These are phyloP conservation scores for Strix aluco DNA, from an alignment of 2,113 vertebrate genomes.

Conservation along the genomic window DNA sequence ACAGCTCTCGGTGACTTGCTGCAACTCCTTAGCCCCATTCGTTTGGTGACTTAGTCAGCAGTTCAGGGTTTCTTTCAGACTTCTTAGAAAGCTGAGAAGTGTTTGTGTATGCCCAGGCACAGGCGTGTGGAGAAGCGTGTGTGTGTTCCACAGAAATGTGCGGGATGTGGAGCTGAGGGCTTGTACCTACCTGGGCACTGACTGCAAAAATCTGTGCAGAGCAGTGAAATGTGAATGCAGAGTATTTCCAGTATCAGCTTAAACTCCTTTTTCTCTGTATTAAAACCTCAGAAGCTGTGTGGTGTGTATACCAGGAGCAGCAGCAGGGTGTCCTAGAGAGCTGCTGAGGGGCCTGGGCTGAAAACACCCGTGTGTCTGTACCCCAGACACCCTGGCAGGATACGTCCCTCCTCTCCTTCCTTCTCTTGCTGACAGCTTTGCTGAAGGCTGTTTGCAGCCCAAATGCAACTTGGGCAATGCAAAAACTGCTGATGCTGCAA, in stretches of 20 bases:
- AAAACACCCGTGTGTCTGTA: not conserved
- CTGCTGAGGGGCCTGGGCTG: not conserved
- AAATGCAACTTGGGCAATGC: not conserved
- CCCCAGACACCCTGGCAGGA: not conserved
- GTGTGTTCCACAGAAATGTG: not conserved
- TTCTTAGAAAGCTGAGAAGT: not conserved
- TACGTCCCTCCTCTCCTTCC: not conserved
- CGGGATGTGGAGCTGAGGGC: not conserved
- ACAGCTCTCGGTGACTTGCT: not conserved
- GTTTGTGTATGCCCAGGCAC: not conserved
- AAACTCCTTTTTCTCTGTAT: not conserved
- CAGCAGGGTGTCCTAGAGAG: not conserved
- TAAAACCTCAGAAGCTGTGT: not conserved
- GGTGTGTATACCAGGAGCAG: not conserved
- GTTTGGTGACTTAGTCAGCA: not conserved
- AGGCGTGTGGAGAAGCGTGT: fast-evolving
- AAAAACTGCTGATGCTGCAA: not conserved
- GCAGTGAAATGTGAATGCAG: not conserved
- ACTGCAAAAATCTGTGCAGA: not conserved
- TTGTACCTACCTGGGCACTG: not conserved
- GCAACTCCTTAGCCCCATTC: not conserved
- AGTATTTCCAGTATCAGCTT: not conserved
- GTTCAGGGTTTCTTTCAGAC: not conserved
- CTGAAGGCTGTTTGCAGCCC: not conserved
- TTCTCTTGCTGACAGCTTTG: not conserved